A percentile compares a stretch with the other conserved stretches of the same genome.
Conservation (phyloP, 2,113 vertebrate species). For the Microcebus murinus region DNA sequence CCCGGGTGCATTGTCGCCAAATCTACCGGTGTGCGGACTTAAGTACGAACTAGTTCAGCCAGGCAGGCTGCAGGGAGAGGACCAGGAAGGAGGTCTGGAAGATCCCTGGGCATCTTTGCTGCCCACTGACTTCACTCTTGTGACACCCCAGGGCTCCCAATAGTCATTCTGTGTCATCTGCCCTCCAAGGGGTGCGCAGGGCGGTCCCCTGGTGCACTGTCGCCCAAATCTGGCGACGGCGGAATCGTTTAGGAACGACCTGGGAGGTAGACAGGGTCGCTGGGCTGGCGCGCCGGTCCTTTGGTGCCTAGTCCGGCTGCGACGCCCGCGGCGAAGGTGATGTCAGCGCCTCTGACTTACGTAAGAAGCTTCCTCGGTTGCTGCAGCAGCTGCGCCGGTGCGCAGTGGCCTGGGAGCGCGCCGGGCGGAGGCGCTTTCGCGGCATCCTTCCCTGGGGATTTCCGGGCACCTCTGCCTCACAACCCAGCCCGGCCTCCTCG, state of each 20-base stretch:
- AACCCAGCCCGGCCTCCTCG: background rate
- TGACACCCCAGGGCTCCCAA: background rate
- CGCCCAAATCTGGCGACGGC: background rate
- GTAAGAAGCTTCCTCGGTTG: conserved; percentile 82
- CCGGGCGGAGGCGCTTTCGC: background rate
- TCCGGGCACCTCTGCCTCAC: conserved; percentile 7
- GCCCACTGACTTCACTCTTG: conserved; percentile 47
- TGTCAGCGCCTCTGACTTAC: conserved; percentile 86
- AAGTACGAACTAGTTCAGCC: background rate
- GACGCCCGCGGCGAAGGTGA: conserved; percentile 79
- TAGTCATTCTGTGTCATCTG: background rate
- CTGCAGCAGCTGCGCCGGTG: conserved; percentile 76
- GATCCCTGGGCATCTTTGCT: background rate
- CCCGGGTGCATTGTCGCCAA: background rate
- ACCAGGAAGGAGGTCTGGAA: background rate
- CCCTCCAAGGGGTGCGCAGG: background rate
- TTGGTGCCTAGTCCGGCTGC: conserved; percentile 44
- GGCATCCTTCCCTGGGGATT: background rate
- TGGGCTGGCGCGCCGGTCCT: background rate
- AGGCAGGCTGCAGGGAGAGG: background rate
- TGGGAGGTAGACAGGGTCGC: background rate
- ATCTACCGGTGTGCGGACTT: background rate
- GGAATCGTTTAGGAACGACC: background rate
- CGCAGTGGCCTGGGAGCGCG: conserved; percentile 34
- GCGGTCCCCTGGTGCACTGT: background rate